Conservation (phyloP, 1,140 invertebrate species). For the Drosophila mojavensis region DNA sequence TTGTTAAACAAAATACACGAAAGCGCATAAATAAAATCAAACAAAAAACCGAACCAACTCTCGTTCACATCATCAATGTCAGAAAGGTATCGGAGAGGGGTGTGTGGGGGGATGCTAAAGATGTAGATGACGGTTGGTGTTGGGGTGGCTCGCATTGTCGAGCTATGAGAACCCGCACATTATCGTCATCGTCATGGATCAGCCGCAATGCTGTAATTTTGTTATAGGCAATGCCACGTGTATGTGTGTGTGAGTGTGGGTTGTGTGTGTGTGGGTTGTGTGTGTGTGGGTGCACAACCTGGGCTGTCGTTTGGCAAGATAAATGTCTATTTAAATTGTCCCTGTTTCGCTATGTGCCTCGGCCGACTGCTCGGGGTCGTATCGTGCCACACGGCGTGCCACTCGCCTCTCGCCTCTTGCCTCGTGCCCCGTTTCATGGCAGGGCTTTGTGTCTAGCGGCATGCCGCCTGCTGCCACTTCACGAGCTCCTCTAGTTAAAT, state of each 20-base stretch:
- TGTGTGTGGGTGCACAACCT: constrained; percentile 61
- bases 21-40: constrained; percentile 76
- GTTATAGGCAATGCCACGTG: constrained; percentile 66
- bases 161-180: constrained; percentile 50
- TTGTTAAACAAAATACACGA: constrained; percentile 60
- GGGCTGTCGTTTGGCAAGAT: constrained; percentile 69
- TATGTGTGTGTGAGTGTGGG: constrained; percentile 26
- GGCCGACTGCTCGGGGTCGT: constrained; percentile 12
- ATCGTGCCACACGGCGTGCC: neutral
- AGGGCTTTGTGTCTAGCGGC: constrained; percentile 52
- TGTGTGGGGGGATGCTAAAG: too few relatives aligned
- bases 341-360: constrained; percentile 63
- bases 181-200: constrained; percentile 77
- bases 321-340: constrained; percentile 83
- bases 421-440: neutral
- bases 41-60: constrained; percentile 59
- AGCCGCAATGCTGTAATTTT: constrained; percentile 74
- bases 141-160: constrained; percentile 1
- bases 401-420: too few relatives aligned
- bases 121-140: neutral
- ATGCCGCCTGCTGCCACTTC: constrained; percentile 51
- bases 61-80: constrained; percentile 63
- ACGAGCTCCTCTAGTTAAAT: constrained; percentile 70
- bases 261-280: constrained; percentile 48
- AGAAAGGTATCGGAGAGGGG: constrained; percentile 29